These are phyloP conservation scores for Volucella inanis DNA, from an alignment of 2,888 invertebrate genomes.

Conservation along the genomic window DNA sequence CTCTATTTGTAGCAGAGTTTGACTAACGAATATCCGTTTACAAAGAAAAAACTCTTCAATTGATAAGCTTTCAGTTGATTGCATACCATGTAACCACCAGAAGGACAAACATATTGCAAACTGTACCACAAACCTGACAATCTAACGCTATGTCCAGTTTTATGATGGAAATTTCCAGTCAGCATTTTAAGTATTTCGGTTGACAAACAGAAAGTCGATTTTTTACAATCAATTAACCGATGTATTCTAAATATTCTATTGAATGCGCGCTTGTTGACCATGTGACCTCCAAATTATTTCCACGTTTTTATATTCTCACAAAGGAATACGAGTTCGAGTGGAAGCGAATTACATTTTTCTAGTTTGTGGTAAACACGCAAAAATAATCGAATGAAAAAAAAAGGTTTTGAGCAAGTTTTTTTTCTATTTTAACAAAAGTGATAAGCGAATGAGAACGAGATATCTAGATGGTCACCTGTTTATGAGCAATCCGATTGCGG, in stretches of 20 bases:
- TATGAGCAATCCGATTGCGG: constrained; percentile 21
- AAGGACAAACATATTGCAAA: too few species aligned
- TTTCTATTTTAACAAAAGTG: constrained; percentile 5
- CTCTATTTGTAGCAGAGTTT: too few species aligned
- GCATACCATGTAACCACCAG: too few species aligned
- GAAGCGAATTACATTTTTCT: background rate
- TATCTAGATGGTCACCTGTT: constrained; percentile 23
- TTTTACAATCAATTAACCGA: background rate
- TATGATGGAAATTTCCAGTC: background rate
- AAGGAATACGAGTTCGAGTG: background rate
- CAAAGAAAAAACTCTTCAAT: too few species aligned
- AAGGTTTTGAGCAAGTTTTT: background rate
- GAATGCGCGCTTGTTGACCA: background rate
- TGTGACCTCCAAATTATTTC: background rate
- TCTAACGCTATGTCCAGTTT: background rate
- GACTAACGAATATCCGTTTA: too few species aligned
- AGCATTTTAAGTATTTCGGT: background rate
- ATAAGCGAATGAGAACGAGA: background rate
- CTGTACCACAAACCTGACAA: too few species aligned
- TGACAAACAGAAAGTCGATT: background rate
- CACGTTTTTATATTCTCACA: background rate
- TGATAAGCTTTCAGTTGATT: too few species aligned
- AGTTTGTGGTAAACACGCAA: background rate
- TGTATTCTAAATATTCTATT: constrained; percentile 7
- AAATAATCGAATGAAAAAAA: constrained; percentile 17